Evolutionary conservation across 2,888 invertebrate species (phyloP).

Genomic region (Andrena bicolor): DNA sequence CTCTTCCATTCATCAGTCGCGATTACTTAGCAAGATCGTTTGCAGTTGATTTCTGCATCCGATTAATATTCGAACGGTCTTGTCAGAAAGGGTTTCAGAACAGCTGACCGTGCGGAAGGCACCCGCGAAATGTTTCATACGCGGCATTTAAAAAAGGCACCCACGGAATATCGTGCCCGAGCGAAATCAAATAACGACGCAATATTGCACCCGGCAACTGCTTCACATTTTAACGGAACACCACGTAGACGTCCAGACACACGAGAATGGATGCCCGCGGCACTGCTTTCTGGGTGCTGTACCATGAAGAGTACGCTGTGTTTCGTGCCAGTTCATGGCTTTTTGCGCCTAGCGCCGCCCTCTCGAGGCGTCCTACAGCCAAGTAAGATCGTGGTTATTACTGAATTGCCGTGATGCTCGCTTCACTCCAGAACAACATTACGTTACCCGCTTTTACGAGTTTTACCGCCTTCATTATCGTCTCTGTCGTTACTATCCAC

Average conservation of each 20-base stretch:
- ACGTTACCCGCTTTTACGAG: background rate
- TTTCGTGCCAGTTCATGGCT: conserved; percentile 46
- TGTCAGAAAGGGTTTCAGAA: background rate
- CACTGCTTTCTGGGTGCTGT: conserved; percentile 20
- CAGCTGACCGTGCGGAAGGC: background rate
- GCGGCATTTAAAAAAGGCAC: conserved; percentile 5
- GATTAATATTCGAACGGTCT: background rate
- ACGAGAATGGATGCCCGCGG: conserved; percentile 43
- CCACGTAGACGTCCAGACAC: conserved; percentile 35
- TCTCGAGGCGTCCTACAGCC: conserved; percentile 19
- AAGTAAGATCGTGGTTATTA: conserved; percentile 46
- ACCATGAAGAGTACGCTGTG: conserved; percentile 30
- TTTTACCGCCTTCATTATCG: background rate
- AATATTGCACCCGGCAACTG: conserved; percentile 40
- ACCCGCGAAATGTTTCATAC: background rate
- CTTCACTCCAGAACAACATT: conserved; percentile 6
- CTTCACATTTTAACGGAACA: conserved; percentile 58
- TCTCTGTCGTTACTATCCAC: background rate
- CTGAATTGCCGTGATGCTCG: conserved; percentile 52
- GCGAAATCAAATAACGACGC: conserved; percentile 43
- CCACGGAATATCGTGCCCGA: conserved; percentile 21
- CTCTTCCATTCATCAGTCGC: too few relatives aligned
- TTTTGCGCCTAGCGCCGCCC: conserved; percentile 51
- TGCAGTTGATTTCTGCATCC: background rate
- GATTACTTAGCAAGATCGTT: too few relatives aligned